Evolutionary conservation across 2,113 vertebrate species (phyloP), one percentile per base, ranked within the genome.

Genomic region (Oenanthe melanoleuca): DNA sequence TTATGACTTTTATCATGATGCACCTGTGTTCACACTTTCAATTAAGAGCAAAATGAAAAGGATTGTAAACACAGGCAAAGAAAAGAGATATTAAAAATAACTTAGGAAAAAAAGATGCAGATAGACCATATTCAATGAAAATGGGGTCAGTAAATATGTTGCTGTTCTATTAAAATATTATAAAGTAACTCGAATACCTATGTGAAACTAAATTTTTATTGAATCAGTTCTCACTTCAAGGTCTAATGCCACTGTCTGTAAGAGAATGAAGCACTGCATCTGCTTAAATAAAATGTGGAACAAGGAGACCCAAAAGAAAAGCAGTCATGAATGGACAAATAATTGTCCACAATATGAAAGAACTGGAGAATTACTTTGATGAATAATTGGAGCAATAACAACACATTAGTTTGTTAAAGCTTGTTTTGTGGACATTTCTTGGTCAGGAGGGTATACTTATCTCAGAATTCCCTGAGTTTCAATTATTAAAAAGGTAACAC

Each of bases 31-130:
- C 37, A 82, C 75, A 77, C 12, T 65, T 64, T 23, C 3, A 89
- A 78, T 52, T 75, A 80, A 65, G 10, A 83, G 7, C 13, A 57
- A 93, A 75, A 88, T 72, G 26, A 59, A 57, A 74, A 91, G 18
- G 23, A 61, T 61, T 0, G 1, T 3, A 69, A 85, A 80, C 1
- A 0, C 4, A 34, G 28, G 4, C 5, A 71, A 53, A 78, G 34
- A 66, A 78, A 80, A 65, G 0, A 6, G 4, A 5, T 52, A 1
- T 26, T 66, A 55, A 80, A 86, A 85, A 59, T n/a, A 75, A 82
- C 11, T 9, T 81, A 19, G 12, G 53, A 78, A 86, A 80, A 63
- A 21, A 55, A 64, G 42, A 33, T 33, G 8, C 19, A 6, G 4
- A 12, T 44, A 72, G 31, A 8, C 6, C 14, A 33, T 4, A 2